These are phyloP conservation scores for Neocrepidodera transversa DNA, from an alignment of 2,888 invertebrate species.

Conservation along the genomic window DNA sequence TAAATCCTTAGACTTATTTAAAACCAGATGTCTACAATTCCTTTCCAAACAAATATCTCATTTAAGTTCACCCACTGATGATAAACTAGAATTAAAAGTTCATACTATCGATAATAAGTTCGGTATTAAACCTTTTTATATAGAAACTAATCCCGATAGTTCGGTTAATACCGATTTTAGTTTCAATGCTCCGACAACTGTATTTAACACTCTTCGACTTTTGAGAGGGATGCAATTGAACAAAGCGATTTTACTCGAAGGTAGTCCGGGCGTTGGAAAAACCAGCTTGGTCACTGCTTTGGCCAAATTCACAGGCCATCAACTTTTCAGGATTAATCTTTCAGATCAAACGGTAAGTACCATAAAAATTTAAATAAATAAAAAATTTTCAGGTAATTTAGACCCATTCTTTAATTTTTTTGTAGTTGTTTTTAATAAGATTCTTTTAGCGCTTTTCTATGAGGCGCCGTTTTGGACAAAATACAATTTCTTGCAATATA, in stretches of 20 bases:
- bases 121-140: conserved; percentile 81
- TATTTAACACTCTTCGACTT: conserved; percentile 81
- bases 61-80: conserved; percentile 26
- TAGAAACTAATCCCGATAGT: conserved; percentile 63
- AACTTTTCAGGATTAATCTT: conserved; percentile 91
- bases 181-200: conserved; percentile 80
- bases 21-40: conserved; percentile 64
- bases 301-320: conserved; percentile 83
- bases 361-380: no score
- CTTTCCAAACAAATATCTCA: conserved; percentile 64
- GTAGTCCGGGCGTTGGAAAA: conserved; percentile 98
- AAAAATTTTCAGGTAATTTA: no score
- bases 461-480: no score
- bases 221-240: conserved; percentile 88
- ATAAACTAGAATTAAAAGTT: conserved; percentile 42
- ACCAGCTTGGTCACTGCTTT: conserved; percentile 92
- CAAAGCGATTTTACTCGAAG: conserved; percentile 94
- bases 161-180: conserved; percentile 64
- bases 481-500: no score
- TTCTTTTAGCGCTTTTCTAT: no score
- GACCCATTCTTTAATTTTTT: no score
- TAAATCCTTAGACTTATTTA: conserved; percentile 55
- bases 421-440: no score
- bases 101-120: conserved; percentile 63
- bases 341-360: conserved; percentile 93